Percentiles rank a stretch among this genome's conserved stretches.
These are phyloP conservation scores for Anarsia innoxiella DNA, from an alignment of 2,888 invertebrate species.

Conservation along the genomic window DNA sequence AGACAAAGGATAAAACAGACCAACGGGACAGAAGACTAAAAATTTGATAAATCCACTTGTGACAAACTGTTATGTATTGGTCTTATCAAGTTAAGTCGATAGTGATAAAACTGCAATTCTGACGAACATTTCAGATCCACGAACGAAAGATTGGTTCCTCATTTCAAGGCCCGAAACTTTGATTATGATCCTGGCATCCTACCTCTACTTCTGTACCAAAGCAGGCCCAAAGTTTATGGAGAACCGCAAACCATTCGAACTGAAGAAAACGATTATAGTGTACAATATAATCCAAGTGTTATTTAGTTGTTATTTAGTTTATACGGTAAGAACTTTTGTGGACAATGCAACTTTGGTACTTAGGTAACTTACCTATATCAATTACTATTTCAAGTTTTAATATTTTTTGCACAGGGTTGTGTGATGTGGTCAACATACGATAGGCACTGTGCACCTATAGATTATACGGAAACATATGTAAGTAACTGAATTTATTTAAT, in stretches of 20 bases:
- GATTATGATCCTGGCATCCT: not conserved
- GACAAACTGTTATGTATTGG: too few species aligned
- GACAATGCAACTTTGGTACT: too few species aligned
- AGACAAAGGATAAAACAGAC: too few species aligned
- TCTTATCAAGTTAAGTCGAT: too few species aligned
- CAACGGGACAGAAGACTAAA: too few species aligned
- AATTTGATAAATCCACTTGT: too few species aligned
- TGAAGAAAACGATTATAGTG: not conserved
- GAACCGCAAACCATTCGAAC: not conserved
- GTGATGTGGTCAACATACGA: not conserved
- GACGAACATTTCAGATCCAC: conserved; percentile 8
- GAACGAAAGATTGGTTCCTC: not conserved
- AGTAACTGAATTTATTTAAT: not conserved
- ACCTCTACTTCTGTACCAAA: conserved; percentile 1
- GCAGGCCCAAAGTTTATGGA: conserved; percentile 2
- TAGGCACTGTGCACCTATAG: not conserved
- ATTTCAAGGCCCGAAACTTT: not conserved
- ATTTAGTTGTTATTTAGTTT: not conserved
- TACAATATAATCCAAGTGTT: not conserved
- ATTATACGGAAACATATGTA: not conserved
- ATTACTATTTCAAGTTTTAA: too few species aligned
- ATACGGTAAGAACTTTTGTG: not conserved
- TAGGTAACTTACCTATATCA: too few species aligned
- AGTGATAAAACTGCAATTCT: too few species aligned
- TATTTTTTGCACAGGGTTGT: too few species aligned